Evolutionary conservation across 2,797 vertebrate genomes (phyloP).

Genomic region (Parambassis ranga): DNA sequence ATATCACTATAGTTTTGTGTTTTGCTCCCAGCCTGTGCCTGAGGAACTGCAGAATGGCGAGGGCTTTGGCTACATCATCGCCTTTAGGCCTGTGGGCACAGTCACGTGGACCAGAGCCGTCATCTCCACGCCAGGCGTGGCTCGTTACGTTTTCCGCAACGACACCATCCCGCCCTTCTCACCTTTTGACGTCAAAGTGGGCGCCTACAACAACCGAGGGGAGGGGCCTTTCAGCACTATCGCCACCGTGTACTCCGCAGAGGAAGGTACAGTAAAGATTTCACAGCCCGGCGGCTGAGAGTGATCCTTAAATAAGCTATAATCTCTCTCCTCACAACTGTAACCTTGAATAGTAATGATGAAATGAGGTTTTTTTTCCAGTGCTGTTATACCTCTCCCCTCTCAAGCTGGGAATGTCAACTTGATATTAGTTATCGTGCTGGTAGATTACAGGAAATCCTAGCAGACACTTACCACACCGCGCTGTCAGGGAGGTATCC

Average conservation of each 20-base stretch:
- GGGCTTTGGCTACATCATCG: constrained; percentile 93
- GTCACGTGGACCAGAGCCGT: constrained; percentile 90
- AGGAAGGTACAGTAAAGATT: constrained; percentile 84
- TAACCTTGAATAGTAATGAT: constrained; percentile 73
- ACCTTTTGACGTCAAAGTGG: constrained; percentile 91
- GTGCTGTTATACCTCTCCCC: constrained; percentile 41
- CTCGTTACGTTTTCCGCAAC: constrained; percentile 88
- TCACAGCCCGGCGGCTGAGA: not conserved
- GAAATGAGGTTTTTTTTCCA: constrained; percentile 54
- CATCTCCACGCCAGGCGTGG: constrained; percentile 84
- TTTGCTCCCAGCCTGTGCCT: constrained; percentile 88
- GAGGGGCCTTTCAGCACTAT: constrained; percentile 95
- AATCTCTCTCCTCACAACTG: constrained; percentile 44
- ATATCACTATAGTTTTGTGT: constrained; percentile 89
- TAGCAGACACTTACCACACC: constrained; percentile 74
- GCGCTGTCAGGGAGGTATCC: constrained; percentile 76
- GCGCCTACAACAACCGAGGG: constrained; percentile 92
- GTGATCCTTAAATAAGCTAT: constrained; percentile 36
- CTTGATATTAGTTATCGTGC: constrained; percentile 79
- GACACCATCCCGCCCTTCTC: constrained; percentile 92
- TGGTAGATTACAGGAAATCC: constrained; percentile 81
- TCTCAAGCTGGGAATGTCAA: constrained; percentile 70
- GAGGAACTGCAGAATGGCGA: constrained; percentile 95
- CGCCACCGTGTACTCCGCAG: constrained; percentile 88
- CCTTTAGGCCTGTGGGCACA: constrained; percentile 85